Evolutionary conservation across 2,888 invertebrate species (phyloP), one percentile per base, ranked within the genome.

Genomic region (Drosophila mimica): DNA sequence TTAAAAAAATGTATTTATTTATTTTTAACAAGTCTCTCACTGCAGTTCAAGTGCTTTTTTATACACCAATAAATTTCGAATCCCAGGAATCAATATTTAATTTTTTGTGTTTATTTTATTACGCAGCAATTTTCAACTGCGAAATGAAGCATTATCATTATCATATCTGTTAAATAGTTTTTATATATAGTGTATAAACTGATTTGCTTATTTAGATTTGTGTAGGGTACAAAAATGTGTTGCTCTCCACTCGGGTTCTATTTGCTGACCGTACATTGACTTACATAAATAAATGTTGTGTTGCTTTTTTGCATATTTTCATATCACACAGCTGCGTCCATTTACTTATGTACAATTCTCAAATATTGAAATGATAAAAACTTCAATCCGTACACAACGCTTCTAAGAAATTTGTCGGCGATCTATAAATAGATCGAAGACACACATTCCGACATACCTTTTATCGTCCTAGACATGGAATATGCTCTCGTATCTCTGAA

Each of bases 371-470:
- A 64, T 78, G 74, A 79, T 79, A 79, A 79, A 66, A 60, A 65
- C 34, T 36, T 15, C 48, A 40, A 57, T 40, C 8, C 51, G 20
- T 54, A 38, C n/a, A 48, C 30, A 46, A 56, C 25, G 30, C 31
- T 77, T 79, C 80, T 34, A 25, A 61, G 80, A 82, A 82, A 36
- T 78, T 70, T 72, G 83, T 79, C 80, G 80, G 80, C 72, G 25
- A 67, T 75, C 64, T 79, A 72, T 63, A 82, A 76, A 75, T 79
- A 71, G 51, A 63, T 46, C 25, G 52, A 70, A 70, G 65, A 40
- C 53, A 63, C 38, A 62, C 80, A 82, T 82, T 79, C 80, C 71
- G 59, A 68, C 67, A 67, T 64, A 70, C 79, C 83, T 74, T 82
- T 82, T 69, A 82, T 80, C 74, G 48, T 75, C 69, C 65, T 75